Base-by-base conservation (phyloP, 1,140 invertebrate species). In the Hycleus cichorii region DNA sequence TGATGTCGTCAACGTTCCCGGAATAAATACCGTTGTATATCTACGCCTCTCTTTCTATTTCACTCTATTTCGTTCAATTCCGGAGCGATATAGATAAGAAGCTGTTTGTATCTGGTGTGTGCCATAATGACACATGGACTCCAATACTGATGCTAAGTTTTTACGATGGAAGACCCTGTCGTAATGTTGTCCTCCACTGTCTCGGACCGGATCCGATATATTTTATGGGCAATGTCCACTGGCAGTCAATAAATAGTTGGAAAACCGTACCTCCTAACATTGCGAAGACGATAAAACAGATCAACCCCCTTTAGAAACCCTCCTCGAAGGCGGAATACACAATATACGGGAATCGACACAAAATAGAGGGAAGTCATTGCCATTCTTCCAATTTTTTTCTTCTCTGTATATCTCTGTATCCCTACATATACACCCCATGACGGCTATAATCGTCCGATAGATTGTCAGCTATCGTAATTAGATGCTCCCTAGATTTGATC, bases 161-260 rank as follows among this genome's bases (percentile, higher is more conserved):
- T 62, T 64, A 64, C 63, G 63, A 64, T 49, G 54, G 24, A 18
- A 57, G 11, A 42, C 40, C 11, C 40, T 42, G 11, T 32, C 45
- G 43, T 50, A 44, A 39, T 55, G 54, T 47, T 57, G 57, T 51
- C 59, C 57, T 44, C 47, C 56, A 11, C 44, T 53, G 47, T 58
- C 48, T 64, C 57, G 60, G 57, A 55, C 64, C 59, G 56, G 59
- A 64, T 62, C 63, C 63, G 67, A 69, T 69, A 69, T 69, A 69
- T 69, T 67, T 69, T 69, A 69, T 69, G 63, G 67, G 45, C 67
- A 55, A 67, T 69, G 67, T 69, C 67, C 67, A 69, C 58, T 66
- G 61, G 67, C 67, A 69, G 67, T 69, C 65, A 69, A 69, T 69
- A 69, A 69, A 69, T 69, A 69, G 63, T 64, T 25, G 48, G 45